These are phyloP conservation scores for Alaudala cheleensis DNA, from an alignment of 2,113 vertebrate species.

Conservation along the genomic window DNA sequence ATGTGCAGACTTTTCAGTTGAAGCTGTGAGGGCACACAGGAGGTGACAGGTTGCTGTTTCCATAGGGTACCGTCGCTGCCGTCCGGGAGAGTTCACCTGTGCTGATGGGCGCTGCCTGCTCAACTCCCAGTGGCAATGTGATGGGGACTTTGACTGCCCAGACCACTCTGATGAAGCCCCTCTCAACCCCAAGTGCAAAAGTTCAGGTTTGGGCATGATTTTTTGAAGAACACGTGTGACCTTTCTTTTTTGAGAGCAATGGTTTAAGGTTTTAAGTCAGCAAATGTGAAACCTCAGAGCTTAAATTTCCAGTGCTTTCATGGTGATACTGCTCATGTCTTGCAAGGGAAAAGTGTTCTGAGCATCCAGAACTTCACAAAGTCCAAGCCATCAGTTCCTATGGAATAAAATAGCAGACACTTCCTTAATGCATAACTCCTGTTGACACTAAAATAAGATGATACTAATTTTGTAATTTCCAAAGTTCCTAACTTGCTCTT, in stretches of 20 bases:
- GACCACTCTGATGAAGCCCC: conserved; percentile 96
- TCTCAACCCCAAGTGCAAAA: conserved; percentile 89
- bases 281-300: neutral
- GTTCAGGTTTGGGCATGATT: conserved; percentile 78
- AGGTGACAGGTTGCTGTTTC: neutral
- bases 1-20: neutral
- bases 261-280: neutral
- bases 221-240: fast-evolving
- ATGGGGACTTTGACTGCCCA: conserved; percentile 92
- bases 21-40: fast-evolving
- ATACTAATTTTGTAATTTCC: neutral
- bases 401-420: neutral
- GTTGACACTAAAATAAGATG: neutral
- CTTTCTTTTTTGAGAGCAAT: neutral
- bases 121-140: conserved; percentile 94
- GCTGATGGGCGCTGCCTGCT: conserved; percentile 91
- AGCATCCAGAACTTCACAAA: neutral
- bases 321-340: neutral
- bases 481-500: neutral
- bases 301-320: neutral
- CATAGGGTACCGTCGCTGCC: conserved; percentile 88
- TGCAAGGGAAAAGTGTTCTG: neutral
- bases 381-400: neutral
- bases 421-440: neutral
- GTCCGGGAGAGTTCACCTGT: conserved; percentile 88